Conservation (phyloP, 2,888 invertebrate genomes). For the Drosophila crucigera region DNA sequence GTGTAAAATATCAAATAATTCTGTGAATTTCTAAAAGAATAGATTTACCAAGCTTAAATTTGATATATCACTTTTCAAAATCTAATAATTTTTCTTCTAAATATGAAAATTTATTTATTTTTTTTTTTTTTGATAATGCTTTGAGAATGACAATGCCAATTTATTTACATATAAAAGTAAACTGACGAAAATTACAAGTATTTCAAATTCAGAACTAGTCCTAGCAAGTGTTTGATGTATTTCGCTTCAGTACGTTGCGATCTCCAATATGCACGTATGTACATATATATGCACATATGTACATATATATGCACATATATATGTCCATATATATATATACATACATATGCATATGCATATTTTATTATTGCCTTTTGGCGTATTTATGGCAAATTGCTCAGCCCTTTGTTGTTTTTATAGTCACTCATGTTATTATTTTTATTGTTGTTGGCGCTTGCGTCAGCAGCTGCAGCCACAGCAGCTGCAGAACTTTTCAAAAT, state of each 20-base stretch:
- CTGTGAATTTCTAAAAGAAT: neutral
- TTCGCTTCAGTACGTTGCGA: slow-evolving; percentile 21
- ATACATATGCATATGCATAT: slow-evolving; percentile 35
- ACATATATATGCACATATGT: neutral
- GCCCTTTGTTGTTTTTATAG: slow-evolving; percentile 55
- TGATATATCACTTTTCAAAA: neutral
- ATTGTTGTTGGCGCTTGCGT: slow-evolving; percentile 64
- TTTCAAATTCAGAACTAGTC: neutral
- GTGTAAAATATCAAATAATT: neutral
- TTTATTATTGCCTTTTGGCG: slow-evolving; percentile 71
- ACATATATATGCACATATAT: too few species aligned
- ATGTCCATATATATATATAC: neutral
- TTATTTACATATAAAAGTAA: neutral
- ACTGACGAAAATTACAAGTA: neutral
- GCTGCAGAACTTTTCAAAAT: slow-evolving; percentile 50
- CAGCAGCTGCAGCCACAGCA: slow-evolving; percentile 67
- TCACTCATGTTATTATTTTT: slow-evolving; percentile 19
- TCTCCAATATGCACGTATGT: slow-evolving; percentile 16
- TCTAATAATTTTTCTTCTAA: neutral
- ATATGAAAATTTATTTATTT: neutral
- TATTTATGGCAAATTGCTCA: slow-evolving; percentile 73
- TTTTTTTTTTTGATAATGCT: neutral
- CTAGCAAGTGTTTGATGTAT: neutral
- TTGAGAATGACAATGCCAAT: neutral
- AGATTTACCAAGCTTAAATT: neutral